A percentile compares a stretch with the other conserved stretches of the same genome.
phyloP scores from a whole-genome alignment of 2,797 vertebrate genomes.

The Eptatretus atami region DNA sequence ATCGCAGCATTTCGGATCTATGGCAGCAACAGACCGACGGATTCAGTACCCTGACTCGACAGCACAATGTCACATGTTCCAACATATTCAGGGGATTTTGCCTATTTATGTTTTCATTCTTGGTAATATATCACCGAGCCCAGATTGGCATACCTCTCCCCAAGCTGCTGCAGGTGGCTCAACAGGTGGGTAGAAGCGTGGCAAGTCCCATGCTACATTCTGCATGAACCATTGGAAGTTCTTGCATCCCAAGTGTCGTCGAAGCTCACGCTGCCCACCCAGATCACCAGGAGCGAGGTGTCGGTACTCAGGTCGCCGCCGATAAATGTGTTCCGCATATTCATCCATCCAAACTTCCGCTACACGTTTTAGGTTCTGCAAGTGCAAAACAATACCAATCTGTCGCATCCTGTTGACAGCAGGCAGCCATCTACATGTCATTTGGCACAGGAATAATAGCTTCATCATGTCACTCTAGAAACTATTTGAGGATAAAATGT shows the following conservation, averaged over 20 bases:
- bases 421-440: too few species aligned
- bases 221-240: slow-evolving; percentile 90
- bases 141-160: slow-evolving; percentile 36
- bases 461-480: too few species aligned
- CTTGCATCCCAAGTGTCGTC: slow-evolving; percentile 40
- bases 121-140: background rate
- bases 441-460: too few species aligned
- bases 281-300: slow-evolving; percentile 71
- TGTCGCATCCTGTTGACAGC: too few species aligned
- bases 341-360: slow-evolving; percentile 98
- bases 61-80: too few species aligned
- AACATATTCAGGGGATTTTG: too few species aligned
- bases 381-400: slow-evolving; percentile 8
- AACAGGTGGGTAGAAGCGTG: slow-evolving; percentile 66
- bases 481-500: slow-evolving; percentile 10
- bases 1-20: slow-evolving; percentile 42
- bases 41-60: too few species aligned
- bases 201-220: slow-evolving; percentile 71
- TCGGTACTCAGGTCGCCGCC: slow-evolving; percentile 68
- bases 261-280: slow-evolving; percentile 40
- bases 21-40: slow-evolving; percentile 8
- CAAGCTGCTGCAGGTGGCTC: slow-evolving; percentile 69
- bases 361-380: slow-evolving; percentile 70
- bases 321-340: slow-evolving; percentile 64
- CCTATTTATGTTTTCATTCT: too few species aligned